phyloP scores from a whole-genome alignment of 2,888 invertebrate genomes.

The Acanthosepion pharaonis region DNA sequence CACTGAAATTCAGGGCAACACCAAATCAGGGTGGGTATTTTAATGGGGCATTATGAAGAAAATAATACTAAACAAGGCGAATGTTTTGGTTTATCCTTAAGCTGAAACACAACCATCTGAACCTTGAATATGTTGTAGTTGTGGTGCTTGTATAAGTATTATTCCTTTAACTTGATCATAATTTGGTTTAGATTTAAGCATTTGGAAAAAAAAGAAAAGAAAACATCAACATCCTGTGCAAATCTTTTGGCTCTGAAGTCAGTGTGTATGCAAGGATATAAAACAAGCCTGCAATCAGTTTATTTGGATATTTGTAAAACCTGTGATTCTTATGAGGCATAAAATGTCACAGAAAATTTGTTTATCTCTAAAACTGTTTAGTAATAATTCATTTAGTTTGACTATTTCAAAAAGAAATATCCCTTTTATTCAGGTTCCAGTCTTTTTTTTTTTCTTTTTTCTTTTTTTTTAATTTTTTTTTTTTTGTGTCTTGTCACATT shows the following conservation, averaged over 20 bases:
- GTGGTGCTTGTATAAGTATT: background rate
- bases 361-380: background rate
- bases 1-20: background rate
- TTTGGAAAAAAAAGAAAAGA: background rate
- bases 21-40: background rate
- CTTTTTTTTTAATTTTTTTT: background rate
- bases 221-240: background rate
- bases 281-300: background rate
- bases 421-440: background rate
- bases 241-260: background rate
- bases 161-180: background rate
- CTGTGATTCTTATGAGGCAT: background rate
- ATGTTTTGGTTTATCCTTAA: background rate
- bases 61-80: background rate
- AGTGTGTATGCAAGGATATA: background rate
- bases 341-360: background rate
- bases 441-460: too few species aligned
- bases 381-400: constrained; percentile 1
- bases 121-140: background rate
- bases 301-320: background rate
- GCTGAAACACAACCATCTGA: background rate
- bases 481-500: background rate
- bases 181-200: background rate
- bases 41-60: background rate
- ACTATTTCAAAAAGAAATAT: background rate